Evolutionary conservation across 2,113 vertebrate genomes (phyloP).

Genomic region (Cisticola juncidis): DNA sequence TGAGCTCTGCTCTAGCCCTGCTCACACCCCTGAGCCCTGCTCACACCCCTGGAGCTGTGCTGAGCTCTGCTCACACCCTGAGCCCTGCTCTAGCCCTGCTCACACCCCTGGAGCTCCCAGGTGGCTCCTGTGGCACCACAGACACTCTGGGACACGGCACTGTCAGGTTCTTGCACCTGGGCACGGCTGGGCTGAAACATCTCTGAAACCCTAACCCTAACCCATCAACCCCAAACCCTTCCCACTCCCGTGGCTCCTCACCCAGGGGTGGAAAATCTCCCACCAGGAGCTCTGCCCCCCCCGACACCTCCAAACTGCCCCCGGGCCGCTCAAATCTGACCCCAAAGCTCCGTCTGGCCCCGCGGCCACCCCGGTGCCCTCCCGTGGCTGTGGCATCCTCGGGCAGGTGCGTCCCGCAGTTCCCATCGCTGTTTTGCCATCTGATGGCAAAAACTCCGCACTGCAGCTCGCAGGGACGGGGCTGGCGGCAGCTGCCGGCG

Average conservation of each 20-base stretch:
- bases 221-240: background rate
- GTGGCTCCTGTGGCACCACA: fast-evolving
- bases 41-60: too few species aligned
- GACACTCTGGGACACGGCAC: fast-evolving
- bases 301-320: background rate
- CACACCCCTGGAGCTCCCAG: background rate
- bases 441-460: background rate
- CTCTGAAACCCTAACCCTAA: background rate
- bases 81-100: background rate
- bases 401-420: fast-evolving
- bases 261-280: background rate
- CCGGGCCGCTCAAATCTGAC: background rate
- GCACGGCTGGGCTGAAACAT: background rate
- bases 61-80: too few species aligned
- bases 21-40: too few species aligned
- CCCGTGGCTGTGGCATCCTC: background rate
- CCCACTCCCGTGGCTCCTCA: background rate
- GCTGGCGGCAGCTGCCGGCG: fast-evolving
- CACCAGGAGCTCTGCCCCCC: background rate
- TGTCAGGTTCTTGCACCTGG: fast-evolving
- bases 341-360: background rate
- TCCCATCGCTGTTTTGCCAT: constrained; percentile 6
- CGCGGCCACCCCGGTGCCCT: background rate
- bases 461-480: background rate
- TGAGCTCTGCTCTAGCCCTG: too few species aligned